Conservation (phyloP, 2,888 invertebrate genomes). For the Uloborus plumipes region DNA sequence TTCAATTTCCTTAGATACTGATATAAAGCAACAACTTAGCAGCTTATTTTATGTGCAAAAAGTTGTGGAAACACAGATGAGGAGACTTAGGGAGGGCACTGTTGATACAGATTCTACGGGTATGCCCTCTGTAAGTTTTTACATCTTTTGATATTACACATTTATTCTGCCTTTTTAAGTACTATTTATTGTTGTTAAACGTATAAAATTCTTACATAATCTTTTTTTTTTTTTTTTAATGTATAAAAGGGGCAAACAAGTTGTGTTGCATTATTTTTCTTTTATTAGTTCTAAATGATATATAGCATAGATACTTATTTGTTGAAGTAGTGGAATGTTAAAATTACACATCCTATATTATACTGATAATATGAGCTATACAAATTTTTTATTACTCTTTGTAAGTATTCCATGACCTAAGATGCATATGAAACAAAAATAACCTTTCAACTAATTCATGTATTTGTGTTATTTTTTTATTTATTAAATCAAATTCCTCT, state of each 20-base stretch:
- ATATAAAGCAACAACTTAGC: conserved; percentile 87
- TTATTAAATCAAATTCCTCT: too few species aligned
- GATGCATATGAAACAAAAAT: too few species aligned
- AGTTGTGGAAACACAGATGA: conserved; percentile 79
- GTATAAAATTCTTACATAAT: neutral
- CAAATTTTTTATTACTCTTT: too few species aligned
- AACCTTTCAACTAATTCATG: too few species aligned
- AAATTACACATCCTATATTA: too few species aligned
- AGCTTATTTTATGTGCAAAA: conserved; percentile 85
- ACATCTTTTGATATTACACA: neutral
- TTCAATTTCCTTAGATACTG: conserved; percentile 75
- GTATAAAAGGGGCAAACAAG: neutral
- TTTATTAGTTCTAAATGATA: neutral
- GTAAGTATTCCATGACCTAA: too few species aligned
- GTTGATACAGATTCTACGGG: conserved; percentile 71
- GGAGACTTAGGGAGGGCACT: conserved; percentile 74
- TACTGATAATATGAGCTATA: too few species aligned
- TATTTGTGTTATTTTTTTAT: too few species aligned
- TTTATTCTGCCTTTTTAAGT: neutral
- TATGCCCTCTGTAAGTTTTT: conserved; percentile 66
- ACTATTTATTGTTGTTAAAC: neutral
- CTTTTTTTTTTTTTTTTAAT: too few species aligned
- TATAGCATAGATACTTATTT: too few species aligned
- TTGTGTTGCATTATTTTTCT: neutral
- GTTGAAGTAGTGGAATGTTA: too few species aligned